phyloP scores from a whole-genome alignment of 2,888 invertebrate genomes.

The Drosophila mettleri region DNA sequence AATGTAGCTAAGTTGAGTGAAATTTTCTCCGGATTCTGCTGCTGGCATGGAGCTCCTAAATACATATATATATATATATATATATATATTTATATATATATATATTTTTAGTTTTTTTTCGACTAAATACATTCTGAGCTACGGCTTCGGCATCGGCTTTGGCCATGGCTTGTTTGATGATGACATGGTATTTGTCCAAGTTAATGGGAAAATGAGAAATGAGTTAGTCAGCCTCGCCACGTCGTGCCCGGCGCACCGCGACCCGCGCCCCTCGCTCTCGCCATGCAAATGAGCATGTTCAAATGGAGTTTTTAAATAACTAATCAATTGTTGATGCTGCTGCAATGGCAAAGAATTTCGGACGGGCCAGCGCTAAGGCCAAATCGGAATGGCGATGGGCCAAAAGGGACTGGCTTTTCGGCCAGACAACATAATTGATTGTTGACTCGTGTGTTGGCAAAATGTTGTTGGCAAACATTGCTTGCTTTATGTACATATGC shows the following conservation, averaged over 20 bases:
- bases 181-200: slow-evolving; percentile 66
- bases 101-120: background rate
- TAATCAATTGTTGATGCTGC: slow-evolving; percentile 55
- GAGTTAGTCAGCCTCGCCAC: slow-evolving; percentile 29
- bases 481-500: slow-evolving; percentile 6
- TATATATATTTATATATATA: background rate
- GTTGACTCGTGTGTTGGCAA: slow-evolving; percentile 37
- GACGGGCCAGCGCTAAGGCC: slow-evolving; percentile 1
- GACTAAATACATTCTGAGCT: slow-evolving; percentile 2
- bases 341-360: slow-evolving; percentile 27
- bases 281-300: slow-evolving; percentile 49
- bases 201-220: slow-evolving; percentile 66
- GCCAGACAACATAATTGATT: slow-evolving; percentile 53
- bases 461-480: slow-evolving; percentile 33
- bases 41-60: slow-evolving; percentile 17
- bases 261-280: background rate
- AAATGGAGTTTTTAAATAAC: slow-evolving; percentile 74
- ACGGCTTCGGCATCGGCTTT: slow-evolving; percentile 10
- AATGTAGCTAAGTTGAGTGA: slow-evolving; percentile 53
- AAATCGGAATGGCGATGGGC: background rate
- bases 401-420: slow-evolving; percentile 1
- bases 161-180: slow-evolving; percentile 60
- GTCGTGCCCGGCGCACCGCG: background rate
- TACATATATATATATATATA: background rate
- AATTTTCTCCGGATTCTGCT: slow-evolving; percentile 29